Base-by-base conservation (phyloP, 2,113 vertebrate genomes). In the Muntiacus reevesi region DNA sequence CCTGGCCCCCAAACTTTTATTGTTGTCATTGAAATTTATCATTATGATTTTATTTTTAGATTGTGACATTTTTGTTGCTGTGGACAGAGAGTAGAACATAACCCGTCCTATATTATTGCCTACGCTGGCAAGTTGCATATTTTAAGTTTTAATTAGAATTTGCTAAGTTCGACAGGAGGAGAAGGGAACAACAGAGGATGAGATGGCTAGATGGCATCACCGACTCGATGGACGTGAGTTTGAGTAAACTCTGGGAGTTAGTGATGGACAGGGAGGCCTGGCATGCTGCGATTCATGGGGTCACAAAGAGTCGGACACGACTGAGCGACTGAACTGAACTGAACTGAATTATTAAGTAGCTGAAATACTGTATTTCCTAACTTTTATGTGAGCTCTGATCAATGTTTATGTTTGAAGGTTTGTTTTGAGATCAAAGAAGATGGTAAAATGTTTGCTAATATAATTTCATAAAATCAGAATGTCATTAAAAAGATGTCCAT, bases 21-120 rank as follows among this genome's bases (percentile, higher is more conserved):
- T 93, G 60, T 87, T 86, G 86, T 40, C 43, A 82, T 0, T 95
- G 89, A 94, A 96, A 94, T 92, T 74, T 50, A 78, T 62, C 45
- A 85, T 30, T 91, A n/a, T 25, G 85, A 71, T 67, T 95, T 88
- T 87, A 74, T 45, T 95, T 88, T 92, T 92, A 97, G 84, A 91
- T 27, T 10, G 27, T 64, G 55, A 50, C 71, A 52, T 62, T 62
- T 96, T 45, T 88, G 59, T 57, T 91, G 27, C 17, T 89, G 74
- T 6, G 7, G 43, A 71, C 17, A 86, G 36, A 92, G 81, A 52
- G 74, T 54, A 88, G 52, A 95, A 67, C 17, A 76, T n/a, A 59
- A 74, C 13, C 28, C 6, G 1, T 57, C 27, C 27, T 64, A 36
- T 13, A 47, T 8, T 25, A 23, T 3, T 45, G 6, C n/a, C 25